A percentile compares a stretch with the other conserved stretches of the same genome.
Conservation (phyloP, 1,140 invertebrate species). For the Drosophila pallidifrons region DNA sequence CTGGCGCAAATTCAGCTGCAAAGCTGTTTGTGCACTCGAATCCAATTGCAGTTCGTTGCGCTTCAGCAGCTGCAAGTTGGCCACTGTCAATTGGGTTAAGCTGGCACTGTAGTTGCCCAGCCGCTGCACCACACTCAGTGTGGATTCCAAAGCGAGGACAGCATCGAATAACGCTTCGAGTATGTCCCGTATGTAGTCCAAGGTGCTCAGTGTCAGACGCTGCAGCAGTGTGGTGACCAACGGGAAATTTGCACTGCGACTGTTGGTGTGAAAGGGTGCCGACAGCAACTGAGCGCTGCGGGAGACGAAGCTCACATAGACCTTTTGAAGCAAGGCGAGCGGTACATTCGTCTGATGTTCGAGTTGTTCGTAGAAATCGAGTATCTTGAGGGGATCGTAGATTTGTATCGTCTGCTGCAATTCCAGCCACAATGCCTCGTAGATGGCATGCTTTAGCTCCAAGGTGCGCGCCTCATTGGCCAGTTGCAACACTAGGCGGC, state of each 20-base stretch:
- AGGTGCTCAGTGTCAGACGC: constrained; percentile 52
- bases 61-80: constrained; percentile 55
- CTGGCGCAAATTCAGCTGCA: constrained; percentile 53
- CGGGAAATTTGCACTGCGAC: constrained; percentile 51
- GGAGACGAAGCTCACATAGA: constrained; percentile 41
- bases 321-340: constrained; percentile 9
- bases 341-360: constrained; percentile 39
- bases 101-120: constrained; percentile 54
- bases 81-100: constrained; percentile 49
- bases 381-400: constrained; percentile 54
- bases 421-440: constrained; percentile 65
- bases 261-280: constrained; percentile 63
- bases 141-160: constrained; percentile 54
- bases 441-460: constrained; percentile 63
- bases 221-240: constrained; percentile 43
- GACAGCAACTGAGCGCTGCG: constrained; percentile 63
- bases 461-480: constrained; percentile 43
- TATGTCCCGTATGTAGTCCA: constrained; percentile 65
- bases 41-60: constrained; percentile 46
- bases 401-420: constrained; percentile 65
- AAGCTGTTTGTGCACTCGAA: not conserved
- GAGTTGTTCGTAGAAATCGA: constrained; percentile 57
- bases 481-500: constrained; percentile 36
- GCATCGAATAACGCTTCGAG: constrained; percentile 52
- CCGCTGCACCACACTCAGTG: constrained; percentile 56